These are phyloP conservation scores for Mus caroli DNA, from an alignment of 2,797 vertebrate genomes.

Conservation along the genomic window DNA sequence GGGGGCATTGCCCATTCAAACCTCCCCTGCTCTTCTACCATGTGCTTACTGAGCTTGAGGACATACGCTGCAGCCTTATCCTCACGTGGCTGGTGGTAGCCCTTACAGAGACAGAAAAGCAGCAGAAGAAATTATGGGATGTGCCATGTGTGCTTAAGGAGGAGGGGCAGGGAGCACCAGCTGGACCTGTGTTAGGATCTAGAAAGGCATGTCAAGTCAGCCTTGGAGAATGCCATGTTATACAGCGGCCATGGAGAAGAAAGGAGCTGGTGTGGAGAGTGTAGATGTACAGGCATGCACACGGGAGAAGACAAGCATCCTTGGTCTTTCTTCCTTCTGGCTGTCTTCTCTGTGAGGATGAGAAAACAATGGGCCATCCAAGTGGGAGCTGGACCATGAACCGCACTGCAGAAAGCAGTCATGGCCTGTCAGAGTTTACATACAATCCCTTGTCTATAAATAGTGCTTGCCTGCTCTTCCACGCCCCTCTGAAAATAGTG, in stretches of 20 bases:
- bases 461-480: slow-evolving; percentile 32
- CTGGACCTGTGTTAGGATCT: fast-evolving
- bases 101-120: background rate
- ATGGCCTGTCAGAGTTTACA: slow-evolving; percentile 31
- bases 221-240: background rate
- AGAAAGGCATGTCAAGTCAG: background rate
- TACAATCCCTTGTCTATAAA: slow-evolving; percentile 70
- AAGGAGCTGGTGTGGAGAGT: no score
- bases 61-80: background rate
- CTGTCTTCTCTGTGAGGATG: background rate
- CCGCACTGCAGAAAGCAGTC: background rate
- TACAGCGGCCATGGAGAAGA: background rate
- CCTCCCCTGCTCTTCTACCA: background rate
- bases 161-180: fast-evolving
- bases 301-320: fast-evolving
- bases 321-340: background rate
- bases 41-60: background rate
- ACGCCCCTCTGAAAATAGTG: slow-evolving; percentile 74
- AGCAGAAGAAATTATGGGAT: background rate
- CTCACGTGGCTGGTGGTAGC: background rate
- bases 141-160: background rate
- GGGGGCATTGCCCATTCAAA: background rate
- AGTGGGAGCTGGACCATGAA: background rate
- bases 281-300: fast-evolving
- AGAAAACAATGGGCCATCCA: background rate